phyloP scores from a whole-genome alignment of 2,888 invertebrate species.

The Dryobota labecula region DNA sequence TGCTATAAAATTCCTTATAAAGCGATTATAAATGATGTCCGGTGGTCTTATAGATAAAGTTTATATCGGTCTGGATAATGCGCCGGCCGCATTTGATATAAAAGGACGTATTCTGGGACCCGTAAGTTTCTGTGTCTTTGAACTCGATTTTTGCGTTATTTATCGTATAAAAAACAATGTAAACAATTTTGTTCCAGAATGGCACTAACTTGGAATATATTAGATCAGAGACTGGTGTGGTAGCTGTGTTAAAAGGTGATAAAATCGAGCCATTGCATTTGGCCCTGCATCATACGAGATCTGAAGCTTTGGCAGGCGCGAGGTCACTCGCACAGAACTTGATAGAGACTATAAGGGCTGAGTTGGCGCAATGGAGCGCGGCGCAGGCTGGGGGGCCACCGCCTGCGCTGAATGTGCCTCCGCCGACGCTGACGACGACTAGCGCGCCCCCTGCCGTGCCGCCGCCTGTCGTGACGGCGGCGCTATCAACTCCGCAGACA shows the following conservation, averaged over 20 bases:
- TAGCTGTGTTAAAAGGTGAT: constrained; percentile 93
- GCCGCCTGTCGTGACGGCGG: constrained; percentile 78
- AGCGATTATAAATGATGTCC: constrained; percentile 79
- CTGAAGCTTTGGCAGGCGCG: constrained; percentile 92
- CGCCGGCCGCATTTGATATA: constrained; percentile 94
- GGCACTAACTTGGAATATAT: constrained; percentile 94
- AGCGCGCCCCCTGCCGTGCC: constrained; percentile 80
- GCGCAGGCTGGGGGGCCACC: constrained; percentile 86
- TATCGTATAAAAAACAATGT: constrained; percentile 18
- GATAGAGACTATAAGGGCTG: constrained; percentile 94
- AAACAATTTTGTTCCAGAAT: constrained; percentile 81
- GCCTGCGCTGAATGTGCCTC: constrained; percentile 84
- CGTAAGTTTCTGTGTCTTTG: constrained; percentile 75
- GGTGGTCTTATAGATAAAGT: constrained; percentile 92
- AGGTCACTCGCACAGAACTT: constrained; percentile 94
- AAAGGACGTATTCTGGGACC: constrained; percentile 93
- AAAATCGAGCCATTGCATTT: constrained; percentile 94
- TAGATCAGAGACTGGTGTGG: constrained; percentile 94
- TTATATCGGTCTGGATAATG: constrained; percentile 94
- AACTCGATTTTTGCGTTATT: constrained; percentile 35
- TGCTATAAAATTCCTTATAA: constrained; percentile 65
- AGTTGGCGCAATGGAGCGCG: constrained; percentile 88
- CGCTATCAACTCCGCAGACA: constrained; percentile 79
- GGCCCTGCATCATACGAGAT: constrained; percentile 93
- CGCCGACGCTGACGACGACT: constrained; percentile 82